Percentiles rank a stretch among this genome's conserved stretches.
Conservation (phyloP, 2,797 vertebrate species). For the Bufotes viridis region DNA sequence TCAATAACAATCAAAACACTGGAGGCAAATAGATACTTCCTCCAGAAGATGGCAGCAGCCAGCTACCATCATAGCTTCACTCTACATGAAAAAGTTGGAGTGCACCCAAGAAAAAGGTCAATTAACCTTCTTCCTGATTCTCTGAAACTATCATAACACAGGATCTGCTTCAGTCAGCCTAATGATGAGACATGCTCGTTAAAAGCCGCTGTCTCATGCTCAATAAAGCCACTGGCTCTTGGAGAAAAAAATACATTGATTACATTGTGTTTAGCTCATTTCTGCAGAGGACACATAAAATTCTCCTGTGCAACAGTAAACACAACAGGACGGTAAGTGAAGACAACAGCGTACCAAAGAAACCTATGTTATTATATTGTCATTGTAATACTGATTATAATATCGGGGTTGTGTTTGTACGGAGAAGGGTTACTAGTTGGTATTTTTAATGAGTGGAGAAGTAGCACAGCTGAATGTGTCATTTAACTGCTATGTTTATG, state of each 20-base stretch:
- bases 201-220: slow-evolving; percentile 56
- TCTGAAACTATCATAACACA: slow-evolving; percentile 52
- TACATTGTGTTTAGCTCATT: slow-evolving; percentile 43
- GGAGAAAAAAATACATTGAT: slow-evolving; percentile 53
- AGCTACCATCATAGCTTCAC: background rate
- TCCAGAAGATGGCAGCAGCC: slow-evolving; percentile 52
- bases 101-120: slow-evolving; percentile 28
- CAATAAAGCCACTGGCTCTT: slow-evolving; percentile 46
- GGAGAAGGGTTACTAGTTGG: background rate
- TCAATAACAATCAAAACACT: too few relatives aligned
- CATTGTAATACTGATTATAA: background rate
- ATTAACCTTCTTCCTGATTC: slow-evolving; percentile 18
- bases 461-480: background rate
- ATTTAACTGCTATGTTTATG: background rate
- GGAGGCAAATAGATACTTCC: background rate
- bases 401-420: background rate
- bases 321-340: slow-evolving; percentile 41
- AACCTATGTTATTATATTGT: background rate
- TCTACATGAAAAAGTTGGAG: slow-evolving; percentile 31
- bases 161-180: slow-evolving; percentile 59
- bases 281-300: slow-evolving; percentile 46
- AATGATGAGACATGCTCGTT: slow-evolving; percentile 54
- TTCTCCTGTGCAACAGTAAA: background rate
- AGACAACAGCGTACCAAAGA: background rate
- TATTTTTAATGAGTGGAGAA: background rate